Base-by-base conservation (phyloP, 2,888 invertebrate genomes). In the Epinotia ramella region DNA sequence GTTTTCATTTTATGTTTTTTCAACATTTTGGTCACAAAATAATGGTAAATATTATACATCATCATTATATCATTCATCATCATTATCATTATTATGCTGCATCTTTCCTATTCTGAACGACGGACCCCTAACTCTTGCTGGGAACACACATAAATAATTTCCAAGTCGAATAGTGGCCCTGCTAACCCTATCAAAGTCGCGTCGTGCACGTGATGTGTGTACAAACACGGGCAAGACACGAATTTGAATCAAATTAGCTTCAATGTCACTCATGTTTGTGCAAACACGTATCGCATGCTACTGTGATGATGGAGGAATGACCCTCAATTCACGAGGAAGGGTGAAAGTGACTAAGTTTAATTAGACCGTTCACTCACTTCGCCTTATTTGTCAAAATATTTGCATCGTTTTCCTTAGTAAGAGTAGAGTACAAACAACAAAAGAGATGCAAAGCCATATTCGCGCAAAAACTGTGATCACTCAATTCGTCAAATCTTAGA, bases 171-270 rank as follows among this genome's bases (percentile, higher is more conserved):
- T 16, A 49, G 16, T 1, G 49, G 16, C 49, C 16, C 16, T 49
- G 65, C 49, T 11, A 49, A 49, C 46, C 65, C 53, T 66, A 16
- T 44, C 40, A 65, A 56, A 53, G 20, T 11, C n/a, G 4, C 44
- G n/a, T 65, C 68, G 28, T 63, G 68, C 56, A 49, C 70, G 70
- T 75, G 75, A 75, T 66, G 65, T 71, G 75, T 70, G 60, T 71
- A 65, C 75, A 56, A 65, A 75, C 60, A 66, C 40, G 24, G 28
- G 53, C 53, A 40, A 71, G 70, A 53, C 75, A 75, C 40, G 53
- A 72, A 44, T 65, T 72, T 18, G 20, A 64, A 72, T 72, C 16
- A 64, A 64, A 44, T 72, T 72, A 64, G 53, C 53, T 72, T 57
- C 44, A 57, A 72, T 56, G 57, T 66, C 70, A 65, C 72, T 57